These are phyloP conservation scores for Wiebesia pumilae DNA, from an alignment of 1,140 invertebrate genomes.

Conservation along the genomic window DNA sequence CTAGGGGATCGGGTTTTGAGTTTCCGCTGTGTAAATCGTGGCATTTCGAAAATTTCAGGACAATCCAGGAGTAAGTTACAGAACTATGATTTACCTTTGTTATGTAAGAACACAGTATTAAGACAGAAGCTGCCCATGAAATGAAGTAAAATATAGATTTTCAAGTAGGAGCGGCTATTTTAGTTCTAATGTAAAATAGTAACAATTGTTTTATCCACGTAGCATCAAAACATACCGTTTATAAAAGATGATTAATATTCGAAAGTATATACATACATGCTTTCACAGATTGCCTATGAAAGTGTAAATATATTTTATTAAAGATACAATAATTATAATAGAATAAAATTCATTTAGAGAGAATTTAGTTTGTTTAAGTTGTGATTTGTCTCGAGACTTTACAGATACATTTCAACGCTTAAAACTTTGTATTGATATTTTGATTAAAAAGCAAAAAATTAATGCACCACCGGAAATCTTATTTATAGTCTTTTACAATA, in stretches of 20 bases:
- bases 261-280: too few relatives aligned
- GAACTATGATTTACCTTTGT: not conserved
- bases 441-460: not conserved
- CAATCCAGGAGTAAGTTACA: not conserved
- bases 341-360: too few relatives aligned
- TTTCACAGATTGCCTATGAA: too few relatives aligned
- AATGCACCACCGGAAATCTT: not conserved
- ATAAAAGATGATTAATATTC: too few relatives aligned
- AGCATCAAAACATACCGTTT: too few relatives aligned
- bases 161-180: not conserved
- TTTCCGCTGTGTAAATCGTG: conserved; percentile 5
- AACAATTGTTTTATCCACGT: too few relatives aligned
- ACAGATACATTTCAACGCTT: not conserved
- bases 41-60: not conserved
- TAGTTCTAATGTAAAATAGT: too few relatives aligned
- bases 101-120: not conserved
- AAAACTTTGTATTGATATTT: not conserved
- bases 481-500: not conserved
- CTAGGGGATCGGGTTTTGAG: conserved; percentile 17
- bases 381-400: not conserved
- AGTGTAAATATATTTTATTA: too few relatives aligned
- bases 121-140: not conserved
- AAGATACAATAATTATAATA: too few relatives aligned
- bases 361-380: too few relatives aligned
- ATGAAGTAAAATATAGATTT: not conserved